Conservation (phyloP, 2,888 invertebrate genomes). For the Eupithecia pulchellata region DNA sequence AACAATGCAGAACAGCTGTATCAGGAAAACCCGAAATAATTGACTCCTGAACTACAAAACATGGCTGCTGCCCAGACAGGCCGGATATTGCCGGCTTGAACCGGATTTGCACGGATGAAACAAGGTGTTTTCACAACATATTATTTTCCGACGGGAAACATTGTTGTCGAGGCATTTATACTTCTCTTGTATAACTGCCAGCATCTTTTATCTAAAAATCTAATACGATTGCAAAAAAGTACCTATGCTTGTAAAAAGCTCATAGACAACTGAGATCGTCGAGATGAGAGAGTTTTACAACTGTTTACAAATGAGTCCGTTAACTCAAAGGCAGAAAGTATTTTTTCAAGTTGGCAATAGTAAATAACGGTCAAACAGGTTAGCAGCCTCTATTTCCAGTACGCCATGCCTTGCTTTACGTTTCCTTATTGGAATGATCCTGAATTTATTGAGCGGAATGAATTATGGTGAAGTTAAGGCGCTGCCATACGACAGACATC, state of each 20-base stretch:
- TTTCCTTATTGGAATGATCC: slow-evolving; percentile 18
- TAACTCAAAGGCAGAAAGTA: slow-evolving; percentile 9
- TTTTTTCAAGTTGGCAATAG: slow-evolving; percentile 16
- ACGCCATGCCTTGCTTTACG: slow-evolving; percentile 19
- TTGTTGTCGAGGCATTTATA: background rate
- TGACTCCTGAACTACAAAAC: slow-evolving; percentile 31
- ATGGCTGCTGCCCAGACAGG: slow-evolving; percentile 36
- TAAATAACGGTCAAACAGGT: slow-evolving; percentile 30
- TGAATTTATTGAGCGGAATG: slow-evolving; percentile 17
- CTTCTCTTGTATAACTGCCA: background rate
- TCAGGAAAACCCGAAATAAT: background rate
- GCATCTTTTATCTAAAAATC: background rate
- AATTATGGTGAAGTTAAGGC: background rate
- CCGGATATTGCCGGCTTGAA: slow-evolving; percentile 44
- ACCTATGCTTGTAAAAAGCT: background rate
- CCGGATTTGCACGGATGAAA: slow-evolving; percentile 42
- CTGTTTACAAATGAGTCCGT: slow-evolving; percentile 7
- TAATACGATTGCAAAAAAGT: background rate
- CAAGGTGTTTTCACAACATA: slow-evolving; percentile 30
- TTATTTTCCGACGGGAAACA: slow-evolving; percentile 21
- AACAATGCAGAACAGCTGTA: background rate
- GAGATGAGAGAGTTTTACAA: slow-evolving; percentile 3
- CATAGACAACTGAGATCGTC: too few species aligned
- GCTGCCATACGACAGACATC: too few species aligned
- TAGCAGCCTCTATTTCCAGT: slow-evolving; percentile 21